Percentiles rank a stretch among this genome's conserved stretches.
These are phyloP conservation scores for Smutsia temminckii DNA, from an alignment of 2,797 vertebrate species.

Conservation along the genomic window DNA sequence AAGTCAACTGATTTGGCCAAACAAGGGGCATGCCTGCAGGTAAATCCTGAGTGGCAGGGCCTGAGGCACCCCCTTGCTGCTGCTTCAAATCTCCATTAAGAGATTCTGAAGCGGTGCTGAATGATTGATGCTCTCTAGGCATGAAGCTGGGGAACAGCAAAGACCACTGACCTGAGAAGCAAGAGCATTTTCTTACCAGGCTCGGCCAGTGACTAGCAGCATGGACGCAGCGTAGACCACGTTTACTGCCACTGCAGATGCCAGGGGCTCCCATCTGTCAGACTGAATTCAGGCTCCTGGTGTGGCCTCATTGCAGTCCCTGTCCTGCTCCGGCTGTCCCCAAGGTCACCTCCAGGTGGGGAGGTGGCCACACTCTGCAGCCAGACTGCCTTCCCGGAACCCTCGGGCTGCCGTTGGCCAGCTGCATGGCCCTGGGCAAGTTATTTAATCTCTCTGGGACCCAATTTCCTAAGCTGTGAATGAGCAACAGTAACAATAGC, in stretches of 20 bases:
- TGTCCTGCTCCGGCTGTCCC: neutral
- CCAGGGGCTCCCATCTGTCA: neutral
- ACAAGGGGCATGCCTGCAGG: neutral
- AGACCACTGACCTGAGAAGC: neutral
- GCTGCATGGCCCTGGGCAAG: neutral
- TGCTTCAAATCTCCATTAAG: neutral
- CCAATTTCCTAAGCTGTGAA: neutral
- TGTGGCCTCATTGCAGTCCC: neutral
- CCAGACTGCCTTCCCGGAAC: neutral
- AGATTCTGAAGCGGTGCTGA: neutral
- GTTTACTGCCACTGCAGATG: neutral
- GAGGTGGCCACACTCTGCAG: neutral
- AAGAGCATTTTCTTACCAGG: neutral
- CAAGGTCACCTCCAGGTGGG: neutral
- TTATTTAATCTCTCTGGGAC: neutral
- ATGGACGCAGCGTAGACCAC: neutral
- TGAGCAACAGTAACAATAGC: neutral
- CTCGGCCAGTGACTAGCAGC: neutral
- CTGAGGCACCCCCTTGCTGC: neutral
- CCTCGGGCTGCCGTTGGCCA: neutral
- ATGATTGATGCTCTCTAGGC: neutral
- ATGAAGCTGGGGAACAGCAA: neutral
- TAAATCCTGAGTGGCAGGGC: slow-evolving; percentile 4
- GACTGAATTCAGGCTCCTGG: neutral
- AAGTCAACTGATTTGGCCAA: slow-evolving; percentile 44